Conservation (phyloP, 1,140 invertebrate genomes). For the Drosophila pseudoananassae region DNA sequence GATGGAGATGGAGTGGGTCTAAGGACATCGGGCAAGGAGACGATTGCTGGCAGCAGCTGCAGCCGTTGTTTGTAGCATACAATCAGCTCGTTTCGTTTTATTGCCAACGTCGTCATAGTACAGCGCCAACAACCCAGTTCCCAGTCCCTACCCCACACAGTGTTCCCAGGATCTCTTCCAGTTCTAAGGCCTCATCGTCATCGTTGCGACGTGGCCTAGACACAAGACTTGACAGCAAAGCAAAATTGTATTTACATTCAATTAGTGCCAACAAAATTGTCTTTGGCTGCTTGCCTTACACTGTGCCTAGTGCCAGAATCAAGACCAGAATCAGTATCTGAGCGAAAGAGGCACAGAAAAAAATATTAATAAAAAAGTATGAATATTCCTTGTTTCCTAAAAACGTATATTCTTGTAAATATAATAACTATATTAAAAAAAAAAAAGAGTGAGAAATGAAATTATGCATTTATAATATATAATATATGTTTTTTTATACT, state of each 20-base stretch:
- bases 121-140: conserved; percentile 26
- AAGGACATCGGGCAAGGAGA: conserved; percentile 5
- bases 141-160: conserved; percentile 3
- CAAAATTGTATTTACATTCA: conserved; percentile 83
- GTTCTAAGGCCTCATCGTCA: conserved; percentile 33
- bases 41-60: conserved; percentile 44
- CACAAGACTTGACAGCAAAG: conserved; percentile 82
- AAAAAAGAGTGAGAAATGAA: too few relatives aligned
- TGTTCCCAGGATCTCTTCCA: not conserved
- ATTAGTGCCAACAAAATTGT: conserved; percentile 83
- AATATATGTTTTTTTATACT: not conserved
- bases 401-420: too few relatives aligned
- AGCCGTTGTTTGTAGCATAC: conserved; percentile 78
- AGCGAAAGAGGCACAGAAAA: conserved; percentile 26
- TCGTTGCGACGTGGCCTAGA: conserved; percentile 60
- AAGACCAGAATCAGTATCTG: conserved; percentile 1
- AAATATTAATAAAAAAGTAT: conserved; percentile 2
- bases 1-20: not conserved
- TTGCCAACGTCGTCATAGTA: conserved; percentile 71
- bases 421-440: too few relatives aligned
- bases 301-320: conserved; percentile 57
- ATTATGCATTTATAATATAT: too few relatives aligned
- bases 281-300: conserved; percentile 76
- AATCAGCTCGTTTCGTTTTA: conserved; percentile 82
- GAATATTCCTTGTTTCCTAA: not conserved